Percentiles rank a stretch among this genome's conserved stretches.
These are phyloP conservation scores for Pocillopora damicornis DNA, from an alignment of 64 coral and sea anemone genomes.

Conservation along the genomic window DNA sequence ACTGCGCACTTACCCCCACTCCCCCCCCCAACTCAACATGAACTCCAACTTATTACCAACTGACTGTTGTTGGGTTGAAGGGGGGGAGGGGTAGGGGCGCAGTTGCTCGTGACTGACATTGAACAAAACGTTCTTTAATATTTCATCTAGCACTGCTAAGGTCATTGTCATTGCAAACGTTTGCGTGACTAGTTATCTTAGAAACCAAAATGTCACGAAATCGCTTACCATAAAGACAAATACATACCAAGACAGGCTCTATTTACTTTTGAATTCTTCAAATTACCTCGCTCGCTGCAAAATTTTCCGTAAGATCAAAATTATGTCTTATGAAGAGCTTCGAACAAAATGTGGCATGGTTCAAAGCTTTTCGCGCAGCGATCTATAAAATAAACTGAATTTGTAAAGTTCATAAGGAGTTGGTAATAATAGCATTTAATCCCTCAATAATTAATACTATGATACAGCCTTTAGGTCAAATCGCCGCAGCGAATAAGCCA, in stretches of 20 bases:
- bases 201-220: not conserved
- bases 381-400: not conserved
- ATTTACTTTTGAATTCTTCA: too few species aligned
- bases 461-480: not conserved
- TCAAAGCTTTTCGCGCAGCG: not conserved
- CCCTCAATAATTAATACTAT: not conserved
- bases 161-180: not conserved
- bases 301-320: not conserved
- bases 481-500: too few species aligned
- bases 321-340: not conserved
- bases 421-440: not conserved
- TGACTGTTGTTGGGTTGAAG: too few species aligned
- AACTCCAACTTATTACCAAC: too few species aligned
- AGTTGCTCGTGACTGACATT: too few species aligned
- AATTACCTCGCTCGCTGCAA: too few species aligned
- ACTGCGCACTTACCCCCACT: not conserved
- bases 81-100: too few species aligned
- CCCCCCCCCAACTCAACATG: not conserved
- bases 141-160: not conserved
- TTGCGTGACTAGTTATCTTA: not conserved
- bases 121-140: too few species aligned
- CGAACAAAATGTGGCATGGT: not conserved
- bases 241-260: not conserved
- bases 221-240: not conserved
- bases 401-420: not conserved